Conservation (phyloP, 2,888 invertebrate genomes). For the Harpagoxenus sublaevis region DNA sequence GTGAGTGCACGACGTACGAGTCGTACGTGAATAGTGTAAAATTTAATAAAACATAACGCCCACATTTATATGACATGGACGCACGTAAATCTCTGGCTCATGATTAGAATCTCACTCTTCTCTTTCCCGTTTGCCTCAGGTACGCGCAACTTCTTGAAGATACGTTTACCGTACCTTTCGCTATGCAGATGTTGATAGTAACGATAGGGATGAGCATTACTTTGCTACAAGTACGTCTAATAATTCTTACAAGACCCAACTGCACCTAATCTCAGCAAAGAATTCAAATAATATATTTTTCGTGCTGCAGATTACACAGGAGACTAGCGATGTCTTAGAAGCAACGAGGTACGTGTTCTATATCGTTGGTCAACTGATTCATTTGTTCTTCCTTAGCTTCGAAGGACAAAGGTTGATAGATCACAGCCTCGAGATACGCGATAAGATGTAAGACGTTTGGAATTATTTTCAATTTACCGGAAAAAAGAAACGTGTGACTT, state of each 20-base stretch:
- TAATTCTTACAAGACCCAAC: no score
- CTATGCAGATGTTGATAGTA: conserved; percentile 22
- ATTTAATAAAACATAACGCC: no score
- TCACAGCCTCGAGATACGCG: conserved; percentile 25
- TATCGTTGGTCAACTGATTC: conserved; percentile 48
- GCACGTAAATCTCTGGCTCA: no score
- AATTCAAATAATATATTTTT: neutral
- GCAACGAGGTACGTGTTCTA: neutral
- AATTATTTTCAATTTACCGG: no score
- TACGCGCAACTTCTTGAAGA: conserved; percentile 38
- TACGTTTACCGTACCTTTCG: conserved; percentile 14
- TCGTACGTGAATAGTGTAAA: no score
- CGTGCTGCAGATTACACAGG: neutral
- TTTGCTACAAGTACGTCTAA: conserved; percentile 37
- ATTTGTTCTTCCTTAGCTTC: conserved; percentile 51
- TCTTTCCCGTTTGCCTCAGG: conserved; percentile 9
- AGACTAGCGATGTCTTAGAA: neutral
- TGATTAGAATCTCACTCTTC: neutral
- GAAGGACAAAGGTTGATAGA: conserved; percentile 54
- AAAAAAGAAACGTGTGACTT: no score
- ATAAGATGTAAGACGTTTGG: conserved; percentile 38
- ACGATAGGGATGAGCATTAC: conserved; percentile 39
- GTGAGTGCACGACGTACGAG: no score
- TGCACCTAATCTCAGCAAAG: neutral
- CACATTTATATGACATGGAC: no score